phyloP scores from a whole-genome alignment of 2,888 invertebrate genomes.

The Metallyticus violacea region DNA sequence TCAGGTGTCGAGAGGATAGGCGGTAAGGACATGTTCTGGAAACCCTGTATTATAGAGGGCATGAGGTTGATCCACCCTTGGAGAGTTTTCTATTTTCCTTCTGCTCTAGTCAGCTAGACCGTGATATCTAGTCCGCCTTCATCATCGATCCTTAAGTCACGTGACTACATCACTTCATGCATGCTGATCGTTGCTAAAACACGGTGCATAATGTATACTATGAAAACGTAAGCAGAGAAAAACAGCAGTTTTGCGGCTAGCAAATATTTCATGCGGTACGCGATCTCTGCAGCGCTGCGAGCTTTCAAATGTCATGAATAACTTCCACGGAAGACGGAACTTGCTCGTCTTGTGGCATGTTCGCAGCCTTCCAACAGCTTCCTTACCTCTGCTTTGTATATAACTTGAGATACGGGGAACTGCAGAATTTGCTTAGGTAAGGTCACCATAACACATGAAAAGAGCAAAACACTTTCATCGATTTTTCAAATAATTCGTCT shows the following conservation, averaged over 20 bases:
- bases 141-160: not conserved
- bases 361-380: not conserved
- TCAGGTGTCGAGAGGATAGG: too few relatives aligned
- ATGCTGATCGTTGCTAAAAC: not conserved
- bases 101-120: too few relatives aligned
- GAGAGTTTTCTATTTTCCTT: too few relatives aligned
- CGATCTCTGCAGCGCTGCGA: not conserved
- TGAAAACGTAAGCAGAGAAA: not conserved
- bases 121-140: too few relatives aligned
- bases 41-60: too few relatives aligned
- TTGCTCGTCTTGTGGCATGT: not conserved
- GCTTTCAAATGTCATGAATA: not conserved
- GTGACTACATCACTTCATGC: not conserved
- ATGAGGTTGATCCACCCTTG: too few relatives aligned
- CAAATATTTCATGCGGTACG: not conserved
- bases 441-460: too few relatives aligned
- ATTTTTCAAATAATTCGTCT: too few relatives aligned
- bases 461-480: too few relatives aligned
- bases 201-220: not conserved
- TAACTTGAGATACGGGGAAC: not conserved
- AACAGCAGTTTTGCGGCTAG: not conserved
- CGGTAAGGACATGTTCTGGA: too few relatives aligned
- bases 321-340: not conserved
- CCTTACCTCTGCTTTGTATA: too few relatives aligned
- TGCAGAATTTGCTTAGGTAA: too few relatives aligned